Evolutionary conservation across 2,113 vertebrate species (phyloP), one percentile per base, ranked within the genome.

Genomic region (Cebus imitator): DNA sequence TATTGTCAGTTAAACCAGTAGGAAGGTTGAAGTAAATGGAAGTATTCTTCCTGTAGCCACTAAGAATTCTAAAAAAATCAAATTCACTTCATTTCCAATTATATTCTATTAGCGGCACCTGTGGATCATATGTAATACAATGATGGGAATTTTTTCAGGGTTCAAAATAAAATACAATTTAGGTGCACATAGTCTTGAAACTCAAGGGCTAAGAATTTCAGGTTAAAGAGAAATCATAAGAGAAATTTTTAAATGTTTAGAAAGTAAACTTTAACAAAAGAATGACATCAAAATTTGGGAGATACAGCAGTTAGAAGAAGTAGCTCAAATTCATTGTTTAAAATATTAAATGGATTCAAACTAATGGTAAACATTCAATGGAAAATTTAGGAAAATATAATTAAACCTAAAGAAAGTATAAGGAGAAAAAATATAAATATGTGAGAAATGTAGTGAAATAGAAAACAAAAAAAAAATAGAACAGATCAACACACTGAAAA

Each of bases 201-300:
- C 30, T 43, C 13, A 32, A 50, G 16, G 64, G 43, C 9, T 96
- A 79, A 57, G 13, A 5, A 72, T 79, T 85, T 87, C 70, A 64
- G 14, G n/a, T 85, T 90, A 84, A 93, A 70, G 79, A 88, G 18
- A 93, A 93, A 78, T 20, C 37, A 89, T 70, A n/a, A 48, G 50
- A 72, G 16, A 90, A 72, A 64, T 21, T 52, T 90, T 64, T 45
- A 86, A 43, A 58, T 72, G 17, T 25, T 85, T 93, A 70, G 10
- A 27, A 70, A 64, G 20, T 50, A 6, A 84, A 90, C 16, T 61
- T 85, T 16, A 50, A 70, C 37, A 58, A 84, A 84, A 82, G 40
- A 87, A 87, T 27, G 55, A 20, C 2, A n/a, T 83, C 23, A 79
- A 85, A 90, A 40, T 83, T 75, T 81, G 40, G 21, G 35, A 85